A percentile compares a stretch with the other conserved stretches of the same genome.
phyloP scores from a whole-genome alignment of 2,113 vertebrate genomes.

The Otis tarda region DNA sequence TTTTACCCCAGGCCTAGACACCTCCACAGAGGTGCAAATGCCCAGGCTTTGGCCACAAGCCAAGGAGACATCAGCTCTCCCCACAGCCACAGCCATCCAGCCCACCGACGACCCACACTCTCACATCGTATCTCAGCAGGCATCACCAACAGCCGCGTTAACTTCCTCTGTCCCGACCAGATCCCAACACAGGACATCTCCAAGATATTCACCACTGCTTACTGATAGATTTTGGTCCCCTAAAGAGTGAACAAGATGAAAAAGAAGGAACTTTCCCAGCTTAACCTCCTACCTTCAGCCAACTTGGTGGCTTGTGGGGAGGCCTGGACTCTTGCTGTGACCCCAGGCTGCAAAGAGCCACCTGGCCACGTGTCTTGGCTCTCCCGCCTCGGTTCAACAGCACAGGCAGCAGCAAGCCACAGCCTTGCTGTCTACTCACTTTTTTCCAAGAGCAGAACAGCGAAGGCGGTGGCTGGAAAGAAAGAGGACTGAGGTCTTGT shows the following conservation, averaged over 20 bases:
- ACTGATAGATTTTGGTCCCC: background rate
- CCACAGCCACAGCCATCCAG: background rate
- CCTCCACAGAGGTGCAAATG: background rate
- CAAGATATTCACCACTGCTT: background rate
- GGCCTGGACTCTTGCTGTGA: background rate
- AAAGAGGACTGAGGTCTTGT: background rate
- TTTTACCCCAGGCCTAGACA: background rate
- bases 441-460: background rate
- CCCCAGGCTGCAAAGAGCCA: background rate
- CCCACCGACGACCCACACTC: fast-evolving
- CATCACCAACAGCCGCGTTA: background rate
- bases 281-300: background rate
- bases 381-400: background rate
- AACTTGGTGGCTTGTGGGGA: background rate
- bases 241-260: background rate
- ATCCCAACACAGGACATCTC: background rate
- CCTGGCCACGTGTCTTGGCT: fast-evolving
- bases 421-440: background rate
- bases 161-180: background rate
- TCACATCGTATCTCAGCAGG: background rate
- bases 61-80: background rate
- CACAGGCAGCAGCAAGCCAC: background rate
- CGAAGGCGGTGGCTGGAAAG: background rate
- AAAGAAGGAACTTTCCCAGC: background rate
- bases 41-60: background rate